phyloP scores from a whole-genome alignment of 1,140 invertebrate genomes.

The Aphis craccivora region DNA sequence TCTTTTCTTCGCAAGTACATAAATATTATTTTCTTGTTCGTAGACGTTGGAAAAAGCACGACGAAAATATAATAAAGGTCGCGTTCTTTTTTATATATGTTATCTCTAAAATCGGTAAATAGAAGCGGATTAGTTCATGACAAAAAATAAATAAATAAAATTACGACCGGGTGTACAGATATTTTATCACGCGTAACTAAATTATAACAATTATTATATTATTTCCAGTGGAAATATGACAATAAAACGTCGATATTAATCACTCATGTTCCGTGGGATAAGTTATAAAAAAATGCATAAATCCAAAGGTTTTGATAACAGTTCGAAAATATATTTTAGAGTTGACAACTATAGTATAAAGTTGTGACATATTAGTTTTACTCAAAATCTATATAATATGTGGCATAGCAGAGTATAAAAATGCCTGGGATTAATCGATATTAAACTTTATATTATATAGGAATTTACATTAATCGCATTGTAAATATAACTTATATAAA shows the following conservation, averaged over 20 bases:
- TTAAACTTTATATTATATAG: not conserved
- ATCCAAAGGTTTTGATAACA: no score
- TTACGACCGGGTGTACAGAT: not conserved
- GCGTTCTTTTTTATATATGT: not conserved
- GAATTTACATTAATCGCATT: not conserved
- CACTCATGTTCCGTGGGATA: not conserved
- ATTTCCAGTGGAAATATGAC: not conserved
- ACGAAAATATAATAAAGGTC: conserved; percentile 10
- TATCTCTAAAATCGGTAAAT: not conserved
- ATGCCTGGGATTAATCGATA: no score
- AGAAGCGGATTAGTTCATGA: not conserved
- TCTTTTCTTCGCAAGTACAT: not conserved
- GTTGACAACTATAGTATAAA: not conserved
- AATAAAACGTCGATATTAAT: not conserved
- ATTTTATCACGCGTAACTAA: not conserved
- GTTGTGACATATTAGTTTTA: not conserved
- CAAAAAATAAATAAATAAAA: not conserved
- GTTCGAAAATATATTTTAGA: not conserved
- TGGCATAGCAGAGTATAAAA: no score
- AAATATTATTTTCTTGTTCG: not conserved
- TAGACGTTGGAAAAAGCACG: not conserved
- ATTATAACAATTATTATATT: not conserved
- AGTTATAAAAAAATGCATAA: not conserved
- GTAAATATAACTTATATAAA: not conserved
- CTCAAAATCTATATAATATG: no score